Evolutionary conservation across 2,797 vertebrate species (phyloP).

Genomic region (Anguilla marmorata): DNA sequence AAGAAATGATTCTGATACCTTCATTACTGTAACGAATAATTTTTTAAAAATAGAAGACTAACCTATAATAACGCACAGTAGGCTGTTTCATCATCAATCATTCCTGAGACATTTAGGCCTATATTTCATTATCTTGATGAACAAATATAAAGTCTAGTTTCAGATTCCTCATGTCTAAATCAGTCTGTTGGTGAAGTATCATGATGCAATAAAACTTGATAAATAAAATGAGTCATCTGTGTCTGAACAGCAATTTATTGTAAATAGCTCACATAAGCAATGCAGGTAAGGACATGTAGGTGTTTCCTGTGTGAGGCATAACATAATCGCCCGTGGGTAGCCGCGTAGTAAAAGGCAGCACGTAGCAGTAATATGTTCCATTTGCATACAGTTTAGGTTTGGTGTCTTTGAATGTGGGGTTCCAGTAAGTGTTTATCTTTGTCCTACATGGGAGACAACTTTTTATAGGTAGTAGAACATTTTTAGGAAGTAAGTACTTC

Average conservation of each 20-base stretch:
- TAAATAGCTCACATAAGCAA: conserved; percentile 11
- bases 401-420: background rate
- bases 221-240: conserved; percentile 32
- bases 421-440: background rate
- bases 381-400: background rate
- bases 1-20: no score
- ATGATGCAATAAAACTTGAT: background rate
- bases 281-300: conserved; percentile 12
- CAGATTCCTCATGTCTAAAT: background rate
- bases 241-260: background rate
- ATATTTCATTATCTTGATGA: background rate
- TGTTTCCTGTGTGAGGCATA: conserved; percentile 21
- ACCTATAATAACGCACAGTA: background rate
- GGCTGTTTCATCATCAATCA: background rate
- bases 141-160: background rate
- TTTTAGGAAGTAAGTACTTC: conserved; percentile 8
- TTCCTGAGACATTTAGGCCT: background rate
- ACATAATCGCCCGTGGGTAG: background rate
- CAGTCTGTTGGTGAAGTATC: background rate
- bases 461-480: background rate
- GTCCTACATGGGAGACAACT: background rate
- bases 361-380: background rate
- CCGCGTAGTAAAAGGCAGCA: background rate
- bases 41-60: background rate
- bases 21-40: no score